Evolutionary conservation across 2,888 invertebrate species (phyloP), one percentile per base, ranked within the genome.

Genomic region (Nomada ruficornis): DNA sequence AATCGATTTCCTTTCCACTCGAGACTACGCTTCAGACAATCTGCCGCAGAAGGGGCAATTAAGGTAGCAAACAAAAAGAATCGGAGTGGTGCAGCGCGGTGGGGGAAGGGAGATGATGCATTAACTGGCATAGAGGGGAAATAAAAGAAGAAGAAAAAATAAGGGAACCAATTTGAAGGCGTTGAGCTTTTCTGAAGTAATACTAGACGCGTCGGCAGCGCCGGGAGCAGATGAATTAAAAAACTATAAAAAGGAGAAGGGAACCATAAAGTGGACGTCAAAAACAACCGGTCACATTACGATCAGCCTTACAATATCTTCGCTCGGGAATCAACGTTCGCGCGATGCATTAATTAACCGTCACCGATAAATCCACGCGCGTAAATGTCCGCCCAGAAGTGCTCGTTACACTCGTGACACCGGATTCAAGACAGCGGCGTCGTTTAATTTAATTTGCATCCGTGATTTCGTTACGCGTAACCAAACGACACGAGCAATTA

Each of bases 1-100:
- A 82, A 82, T 82, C 81, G 81, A 82, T 82, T 80, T 82, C 54
- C 74, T 44, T 70, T 26, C 74, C 80, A 80, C 80, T 81, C 80
- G 69, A 79, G 81, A 82, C 81, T 26, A 50, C 64, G 70, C 81
- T 82, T 80, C 81, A 80, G 80, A 80, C 80, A 62, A 82, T 82
- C 81, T 70, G 69, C 70, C 81, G 50, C 62, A 23, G 74, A 80
- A 82, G 70, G 62, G 81, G 81, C 80, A 82, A 82, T 82, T 82
- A 82, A 82, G 74, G 81, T 70, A 65, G 70, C 74, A 70, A 82
- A 82, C 70, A 74, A 68, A 73, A 44, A 52, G 50, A 70, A 42
- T 62, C 47, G 18, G 23, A 11, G 18, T 36, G 5, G 26, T 20
- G 15, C 9, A 10, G 13, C 5, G 13, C 2, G n/a, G n/a, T n/a